Evolutionary conservation across 2,888 invertebrate species (phyloP), one percentile per base, ranked within the genome.

Genomic region (Dryobota labecula): DNA sequence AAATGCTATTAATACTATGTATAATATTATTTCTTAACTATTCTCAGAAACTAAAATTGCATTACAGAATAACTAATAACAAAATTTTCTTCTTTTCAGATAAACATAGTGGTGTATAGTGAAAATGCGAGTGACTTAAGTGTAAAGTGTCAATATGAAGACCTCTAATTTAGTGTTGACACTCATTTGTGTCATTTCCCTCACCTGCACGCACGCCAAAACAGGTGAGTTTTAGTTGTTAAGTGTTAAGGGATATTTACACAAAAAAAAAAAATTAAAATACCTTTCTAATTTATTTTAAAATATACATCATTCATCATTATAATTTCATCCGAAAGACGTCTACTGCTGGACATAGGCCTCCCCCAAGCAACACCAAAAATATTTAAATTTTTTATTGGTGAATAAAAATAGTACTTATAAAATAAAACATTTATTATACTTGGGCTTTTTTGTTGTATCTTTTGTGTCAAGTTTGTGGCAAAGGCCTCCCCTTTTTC

Each of bases 201-300:
- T 96, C 80, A 93, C 94, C 30, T 92, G 94, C 85, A 95, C 95
- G n/a, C 94, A 96, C 81, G 96, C 96, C 70, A 96, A 96, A 92
- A 96, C 94, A 87, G 96, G 96, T 96, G 82, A 92, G 93, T 86
- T 49, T 38, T 57, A 27, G 0, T 41, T 9, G 0, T 49, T 24
- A 36, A 38, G 6, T 4, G 36, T 49, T 43, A 27, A 24, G 20
- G 9, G 9, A 41, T 47, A 30, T 53, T 47, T 24, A 69, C 49
- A 41, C 5, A n/a, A 45, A 18, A 18, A 3, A 15, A 2, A 15
- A 15, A 30, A 61, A n/a, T 36, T 8, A 36, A 7, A 1, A 0
- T n/a, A n/a, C 9, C 15, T 6, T 30, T 9, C 5, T 60, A 1
- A n/a, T 43, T 20, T 43, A 43, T 43, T 43, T 43, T 7, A 20